phyloP scores from a whole-genome alignment of 2,797 vertebrate genomes.

The Pseudopleuronectes americanus region DNA sequence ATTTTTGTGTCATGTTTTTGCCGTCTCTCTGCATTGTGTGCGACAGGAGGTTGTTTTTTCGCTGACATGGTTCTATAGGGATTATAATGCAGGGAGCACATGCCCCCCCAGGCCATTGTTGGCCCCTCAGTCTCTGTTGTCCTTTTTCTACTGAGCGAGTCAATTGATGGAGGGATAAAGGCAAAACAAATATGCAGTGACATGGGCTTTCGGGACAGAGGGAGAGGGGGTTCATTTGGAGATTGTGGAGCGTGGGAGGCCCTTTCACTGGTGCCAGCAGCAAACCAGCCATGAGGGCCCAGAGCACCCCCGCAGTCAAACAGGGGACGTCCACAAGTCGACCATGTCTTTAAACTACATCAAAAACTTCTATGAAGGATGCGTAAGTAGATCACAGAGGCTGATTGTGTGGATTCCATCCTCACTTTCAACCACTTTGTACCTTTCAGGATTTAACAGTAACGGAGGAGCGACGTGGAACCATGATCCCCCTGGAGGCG shows the following conservation, averaged over 20 bases:
- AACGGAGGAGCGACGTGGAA: neutral
- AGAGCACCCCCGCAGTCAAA: slow-evolving; percentile 58
- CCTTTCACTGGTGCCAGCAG: slow-evolving; percentile 53
- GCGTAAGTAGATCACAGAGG: slow-evolving; percentile 81
- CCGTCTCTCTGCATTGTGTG: slow-evolving; percentile 61
- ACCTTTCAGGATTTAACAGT: slow-evolving; percentile 5
- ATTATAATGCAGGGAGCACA: slow-evolving; percentile 79
- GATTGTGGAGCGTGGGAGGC: slow-evolving; percentile 38
- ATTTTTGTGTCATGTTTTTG: slow-evolving; percentile 49
- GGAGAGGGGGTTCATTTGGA: slow-evolving; percentile 31
- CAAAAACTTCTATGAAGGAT: slow-evolving; percentile 92
- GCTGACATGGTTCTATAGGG: slow-evolving; percentile 85
- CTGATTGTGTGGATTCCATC: neutral
- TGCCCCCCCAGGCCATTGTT: slow-evolving; percentile 73
- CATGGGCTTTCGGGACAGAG: slow-evolving; percentile 79
- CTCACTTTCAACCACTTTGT: neutral
- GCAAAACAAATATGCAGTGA: slow-evolving; percentile 79
- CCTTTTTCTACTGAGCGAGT: slow-evolving; percentile 79
- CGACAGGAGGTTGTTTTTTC: slow-evolving; percentile 60
- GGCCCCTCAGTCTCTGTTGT: slow-evolving; percentile 77
- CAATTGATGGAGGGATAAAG: slow-evolving; percentile 84
- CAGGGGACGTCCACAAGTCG: slow-evolving; percentile 53
- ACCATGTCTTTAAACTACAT: slow-evolving; percentile 91
- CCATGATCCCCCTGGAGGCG: neutral
- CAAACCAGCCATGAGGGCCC: slow-evolving; percentile 72